Evolutionary conservation across 2,113 vertebrate genomes (phyloP).

Genomic region (Brachypteracias leptosomus): DNA sequence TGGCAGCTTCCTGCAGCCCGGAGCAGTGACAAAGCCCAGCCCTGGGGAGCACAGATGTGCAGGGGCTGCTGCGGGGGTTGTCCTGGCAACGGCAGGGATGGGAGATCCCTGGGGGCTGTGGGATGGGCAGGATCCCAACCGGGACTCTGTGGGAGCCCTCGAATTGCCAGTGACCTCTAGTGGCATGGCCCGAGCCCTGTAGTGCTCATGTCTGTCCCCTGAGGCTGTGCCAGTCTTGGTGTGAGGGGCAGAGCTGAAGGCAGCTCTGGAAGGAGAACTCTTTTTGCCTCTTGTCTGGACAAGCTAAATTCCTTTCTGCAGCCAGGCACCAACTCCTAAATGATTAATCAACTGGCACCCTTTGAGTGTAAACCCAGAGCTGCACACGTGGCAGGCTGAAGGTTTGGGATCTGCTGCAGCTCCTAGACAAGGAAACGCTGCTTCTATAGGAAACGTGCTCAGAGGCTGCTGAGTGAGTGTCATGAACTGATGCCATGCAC

Average conservation of each 20-base stretch:
- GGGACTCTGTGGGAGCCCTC: neutral
- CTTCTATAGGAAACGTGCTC: neutral
- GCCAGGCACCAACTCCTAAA: neutral
- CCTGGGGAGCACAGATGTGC: neutral
- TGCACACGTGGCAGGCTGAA: neutral
- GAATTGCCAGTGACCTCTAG: neutral
- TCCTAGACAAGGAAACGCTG: neutral
- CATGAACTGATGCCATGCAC: no score
- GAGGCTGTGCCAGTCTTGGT: neutral
- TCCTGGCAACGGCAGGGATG: neutral
- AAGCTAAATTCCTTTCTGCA: neutral
- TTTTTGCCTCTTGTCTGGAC: neutral
- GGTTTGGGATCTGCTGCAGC: neutral
- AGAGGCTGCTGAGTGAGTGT: neutral
- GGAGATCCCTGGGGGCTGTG: neutral
- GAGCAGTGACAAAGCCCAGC: neutral
- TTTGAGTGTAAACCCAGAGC: neutral
- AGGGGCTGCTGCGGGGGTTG: neutral
- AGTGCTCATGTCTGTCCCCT: neutral
- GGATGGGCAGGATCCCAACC: fast-evolving
- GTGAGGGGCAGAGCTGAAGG: neutral
- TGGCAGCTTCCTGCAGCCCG: neutral
- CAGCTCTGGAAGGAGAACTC: neutral
- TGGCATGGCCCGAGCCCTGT: neutral
- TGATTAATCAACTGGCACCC: neutral